Conservation (phyloP, 2,113 vertebrate genomes). For the Machaerirhynchus nigripectus region DNA sequence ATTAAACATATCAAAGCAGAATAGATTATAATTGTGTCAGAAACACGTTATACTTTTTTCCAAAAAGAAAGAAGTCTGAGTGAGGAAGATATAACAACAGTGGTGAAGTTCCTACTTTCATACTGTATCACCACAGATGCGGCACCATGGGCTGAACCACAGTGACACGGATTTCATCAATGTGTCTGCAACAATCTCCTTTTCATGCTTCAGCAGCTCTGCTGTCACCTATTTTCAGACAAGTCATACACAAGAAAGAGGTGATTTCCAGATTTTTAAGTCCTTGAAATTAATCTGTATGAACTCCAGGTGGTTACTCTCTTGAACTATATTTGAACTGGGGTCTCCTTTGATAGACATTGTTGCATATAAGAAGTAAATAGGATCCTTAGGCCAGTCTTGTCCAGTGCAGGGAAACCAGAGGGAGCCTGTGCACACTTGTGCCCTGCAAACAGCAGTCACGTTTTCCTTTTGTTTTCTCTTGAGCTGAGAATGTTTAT, state of each 20-base stretch:
- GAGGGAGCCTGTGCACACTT: not conserved
- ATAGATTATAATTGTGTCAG: not conserved
- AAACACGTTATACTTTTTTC: not conserved
- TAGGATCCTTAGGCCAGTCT: not conserved
- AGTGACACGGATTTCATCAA: not conserved
- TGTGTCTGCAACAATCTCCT: not conserved
- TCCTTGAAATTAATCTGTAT: not conserved
- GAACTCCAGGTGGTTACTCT: not conserved
- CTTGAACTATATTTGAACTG: not conserved
- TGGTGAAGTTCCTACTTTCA: not conserved
- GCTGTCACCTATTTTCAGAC: not conserved
- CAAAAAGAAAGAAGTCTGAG: not conserved
- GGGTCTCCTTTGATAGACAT: not conserved
- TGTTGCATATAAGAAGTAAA: not conserved
- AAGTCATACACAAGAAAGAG: not conserved
- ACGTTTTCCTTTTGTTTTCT: slow-evolving; percentile 10
- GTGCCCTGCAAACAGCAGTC: not conserved
- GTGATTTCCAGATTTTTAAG: not conserved
- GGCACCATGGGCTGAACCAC: not conserved
- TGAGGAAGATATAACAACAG: not conserved
- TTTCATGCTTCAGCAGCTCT: not conserved
- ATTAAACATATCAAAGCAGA: not conserved
- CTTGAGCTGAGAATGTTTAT: slow-evolving; percentile 12
- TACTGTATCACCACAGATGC: not conserved
- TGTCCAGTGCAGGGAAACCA: not conserved